phyloP scores from a whole-genome alignment of 2,797 vertebrate genomes.

The Acanthornis magna region DNA sequence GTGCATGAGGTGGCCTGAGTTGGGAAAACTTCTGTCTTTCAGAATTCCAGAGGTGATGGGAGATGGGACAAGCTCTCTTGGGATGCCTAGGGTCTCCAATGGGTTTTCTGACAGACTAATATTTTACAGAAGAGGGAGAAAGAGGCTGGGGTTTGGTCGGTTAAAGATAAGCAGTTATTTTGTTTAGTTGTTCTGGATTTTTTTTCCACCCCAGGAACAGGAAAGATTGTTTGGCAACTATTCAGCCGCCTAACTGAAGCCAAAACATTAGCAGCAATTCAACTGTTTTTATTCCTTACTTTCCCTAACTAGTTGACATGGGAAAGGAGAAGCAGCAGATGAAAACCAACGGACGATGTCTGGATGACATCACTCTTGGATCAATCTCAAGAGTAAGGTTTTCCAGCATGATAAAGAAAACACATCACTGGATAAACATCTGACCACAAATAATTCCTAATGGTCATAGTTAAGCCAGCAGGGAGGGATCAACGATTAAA shows the following conservation, averaged over 20 bases:
- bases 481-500: background rate
- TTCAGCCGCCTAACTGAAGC: background rate
- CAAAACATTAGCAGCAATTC: background rate
- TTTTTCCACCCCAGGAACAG: background rate
- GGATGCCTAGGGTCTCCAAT: background rate
- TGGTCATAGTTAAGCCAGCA: slow-evolving; percentile 5
- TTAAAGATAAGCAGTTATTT: background rate
- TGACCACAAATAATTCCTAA: slow-evolving; percentile 38
- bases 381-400: slow-evolving; percentile 9
- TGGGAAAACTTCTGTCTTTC: background rate
- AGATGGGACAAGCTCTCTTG: background rate
- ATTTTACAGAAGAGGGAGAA: background rate
- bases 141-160: background rate
- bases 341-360: background rate
- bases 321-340: slow-evolving; percentile 17
- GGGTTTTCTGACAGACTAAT: background rate
- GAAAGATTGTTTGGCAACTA: background rate
- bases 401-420: slow-evolving; percentile 35
- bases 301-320: slow-evolving; percentile 16
- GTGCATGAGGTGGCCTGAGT: background rate
- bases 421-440: slow-evolving; percentile 46
- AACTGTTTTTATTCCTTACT: background rate
- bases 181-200: background rate
- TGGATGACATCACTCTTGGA: slow-evolving; percentile 42
- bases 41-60: background rate